Conservation (phyloP, 2,888 invertebrate genomes). For the Xanthia togata region DNA sequence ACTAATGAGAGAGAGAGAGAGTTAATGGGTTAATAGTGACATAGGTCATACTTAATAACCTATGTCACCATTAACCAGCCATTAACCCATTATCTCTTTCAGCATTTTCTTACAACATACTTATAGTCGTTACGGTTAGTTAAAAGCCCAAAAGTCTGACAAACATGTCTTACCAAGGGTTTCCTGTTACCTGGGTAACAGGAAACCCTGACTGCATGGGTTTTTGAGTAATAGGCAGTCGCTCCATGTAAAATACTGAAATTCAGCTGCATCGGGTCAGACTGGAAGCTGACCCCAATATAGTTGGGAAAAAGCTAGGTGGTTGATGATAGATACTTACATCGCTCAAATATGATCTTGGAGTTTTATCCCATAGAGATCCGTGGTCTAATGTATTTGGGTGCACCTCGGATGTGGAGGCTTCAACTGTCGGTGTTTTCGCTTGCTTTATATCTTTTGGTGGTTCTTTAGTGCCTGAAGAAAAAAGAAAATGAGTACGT, state of each 20-base stretch:
- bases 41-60: too few relatives aligned
- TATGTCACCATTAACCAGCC: too few relatives aligned
- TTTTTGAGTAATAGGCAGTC: neutral
- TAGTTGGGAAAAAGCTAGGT: neutral
- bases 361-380: constrained; percentile 22
- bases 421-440: constrained; percentile 47
- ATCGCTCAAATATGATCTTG: constrained; percentile 11
- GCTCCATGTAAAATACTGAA: neutral
- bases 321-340: constrained; percentile 25
- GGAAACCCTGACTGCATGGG: neutral
- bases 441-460: constrained; percentile 58
- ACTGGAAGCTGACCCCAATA: too few relatives aligned
- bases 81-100: neutral
- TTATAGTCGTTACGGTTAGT: neutral
- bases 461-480: constrained; percentile 69
- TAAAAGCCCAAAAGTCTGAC: neutral
- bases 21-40: too few relatives aligned
- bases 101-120: neutral
- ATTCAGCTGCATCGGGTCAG: neutral
- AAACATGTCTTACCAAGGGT: neutral
- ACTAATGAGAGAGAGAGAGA: too few relatives aligned
- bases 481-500: neutral
- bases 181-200: too few relatives aligned
- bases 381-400: neutral
- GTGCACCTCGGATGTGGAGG: constrained; percentile 46